Percentiles rank a stretch among this genome's conserved stretches.
Evolutionary conservation across 92 coral and sea anemone species (phyloP).

Genomic region (Porites lobata): DNA sequence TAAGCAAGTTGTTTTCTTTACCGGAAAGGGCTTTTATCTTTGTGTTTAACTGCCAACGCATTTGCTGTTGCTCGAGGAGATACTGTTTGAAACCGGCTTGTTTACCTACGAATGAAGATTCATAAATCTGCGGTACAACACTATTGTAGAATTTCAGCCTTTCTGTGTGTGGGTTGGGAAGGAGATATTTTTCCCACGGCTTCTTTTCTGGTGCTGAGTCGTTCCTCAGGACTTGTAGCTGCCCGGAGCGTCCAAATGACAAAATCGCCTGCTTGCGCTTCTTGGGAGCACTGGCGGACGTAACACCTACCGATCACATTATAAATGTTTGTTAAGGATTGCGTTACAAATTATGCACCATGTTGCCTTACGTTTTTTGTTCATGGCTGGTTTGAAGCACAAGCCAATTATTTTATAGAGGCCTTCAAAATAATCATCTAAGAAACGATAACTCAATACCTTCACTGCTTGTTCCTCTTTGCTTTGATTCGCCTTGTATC

Average conservation of each 20-base stretch:
- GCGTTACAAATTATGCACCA: slow-evolving; percentile 46
- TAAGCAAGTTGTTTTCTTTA: too few species aligned
- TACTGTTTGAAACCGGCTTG: too few species aligned
- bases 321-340: slow-evolving; percentile 43
- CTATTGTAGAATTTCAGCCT: neutral
- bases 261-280: slow-evolving; percentile 51
- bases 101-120: neutral
- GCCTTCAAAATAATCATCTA: too few species aligned
- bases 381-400: slow-evolving; percentile 18
- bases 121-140: neutral
- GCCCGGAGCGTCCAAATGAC: slow-evolving; percentile 20
- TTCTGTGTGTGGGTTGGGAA: neutral
- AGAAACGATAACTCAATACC: too few species aligned
- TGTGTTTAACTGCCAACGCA: too few species aligned
- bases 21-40: too few species aligned
- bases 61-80: too few species aligned
- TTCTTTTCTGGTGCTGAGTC: too few species aligned
- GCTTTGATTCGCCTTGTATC: too few species aligned
- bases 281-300: slow-evolving; percentile 45
- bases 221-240: neutral
- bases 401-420: neutral
- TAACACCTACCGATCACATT: slow-evolving; percentile 45
- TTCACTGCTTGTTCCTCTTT: too few species aligned
- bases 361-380: slow-evolving; percentile 42
- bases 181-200: too few species aligned